Percentiles rank a stretch among this genome's conserved stretches.
These are phyloP conservation scores for Bagarius yarrelli DNA, from an alignment of 2,113 vertebrate species.

Conservation along the genomic window DNA sequence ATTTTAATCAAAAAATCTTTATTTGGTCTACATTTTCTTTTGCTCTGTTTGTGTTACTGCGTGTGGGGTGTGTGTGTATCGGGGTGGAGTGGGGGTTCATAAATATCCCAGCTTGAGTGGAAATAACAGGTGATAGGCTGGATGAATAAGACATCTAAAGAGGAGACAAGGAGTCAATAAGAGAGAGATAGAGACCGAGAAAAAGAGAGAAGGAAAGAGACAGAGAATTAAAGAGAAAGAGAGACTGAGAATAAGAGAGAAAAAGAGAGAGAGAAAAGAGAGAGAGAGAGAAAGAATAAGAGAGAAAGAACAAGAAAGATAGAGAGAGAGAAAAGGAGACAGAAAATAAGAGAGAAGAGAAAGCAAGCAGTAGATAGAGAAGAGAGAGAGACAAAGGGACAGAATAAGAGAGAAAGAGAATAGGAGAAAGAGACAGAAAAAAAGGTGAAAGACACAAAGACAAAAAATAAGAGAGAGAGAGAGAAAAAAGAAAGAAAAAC, in stretches of 20 bases:
- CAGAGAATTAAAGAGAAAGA: neutral
- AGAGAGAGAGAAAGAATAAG: neutral
- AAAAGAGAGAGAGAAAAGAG: no score
- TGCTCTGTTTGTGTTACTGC: neutral
- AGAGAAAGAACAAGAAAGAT: neutral
- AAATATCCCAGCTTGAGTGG: constrained; percentile 12
- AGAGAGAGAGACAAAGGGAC: no score
- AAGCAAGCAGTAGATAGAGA: neutral
- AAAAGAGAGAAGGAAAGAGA: neutral
- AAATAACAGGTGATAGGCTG: neutral
- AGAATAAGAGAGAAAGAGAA: neutral
- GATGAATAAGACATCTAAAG: no score
- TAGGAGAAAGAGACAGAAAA: neutral
- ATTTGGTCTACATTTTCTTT: neutral
- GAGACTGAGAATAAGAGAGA: no score
- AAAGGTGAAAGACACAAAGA: neutral
- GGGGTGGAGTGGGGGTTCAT: neutral
- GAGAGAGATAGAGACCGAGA: neutral
- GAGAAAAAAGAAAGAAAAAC: neutral
- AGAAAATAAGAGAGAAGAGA: no score
- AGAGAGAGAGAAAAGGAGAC: neutral
- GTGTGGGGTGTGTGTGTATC: neutral
- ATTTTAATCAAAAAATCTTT: neutral
- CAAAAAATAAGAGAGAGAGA: no score
- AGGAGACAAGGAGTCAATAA: no score